Conservation (phyloP, 92 coral and sea anemone genomes). For the Plumapathes pennacea region DNA sequence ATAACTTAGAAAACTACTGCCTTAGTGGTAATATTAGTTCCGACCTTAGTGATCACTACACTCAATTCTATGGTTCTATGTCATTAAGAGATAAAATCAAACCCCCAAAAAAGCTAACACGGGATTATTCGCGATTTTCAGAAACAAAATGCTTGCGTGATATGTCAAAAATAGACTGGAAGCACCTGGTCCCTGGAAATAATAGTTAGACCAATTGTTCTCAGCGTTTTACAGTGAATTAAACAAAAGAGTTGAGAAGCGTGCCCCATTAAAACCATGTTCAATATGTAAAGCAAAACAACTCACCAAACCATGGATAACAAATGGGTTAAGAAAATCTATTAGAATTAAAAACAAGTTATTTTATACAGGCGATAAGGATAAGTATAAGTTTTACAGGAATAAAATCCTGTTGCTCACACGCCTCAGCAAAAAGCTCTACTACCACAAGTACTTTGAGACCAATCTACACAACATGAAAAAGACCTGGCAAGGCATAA, state of each 20-base stretch:
- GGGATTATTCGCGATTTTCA: slow-evolving; percentile 9
- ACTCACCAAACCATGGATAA: slow-evolving; percentile 36
- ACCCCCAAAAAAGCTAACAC: neutral
- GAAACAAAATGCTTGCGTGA: neutral
- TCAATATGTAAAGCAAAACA: slow-evolving; percentile 17
- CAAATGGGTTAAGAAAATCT: slow-evolving; percentile 22
- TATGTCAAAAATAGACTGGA: slow-evolving; percentile 8
- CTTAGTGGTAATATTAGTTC: slow-evolving; percentile 16
- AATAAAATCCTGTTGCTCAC: slow-evolving; percentile 1
- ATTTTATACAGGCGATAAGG: slow-evolving; percentile 16
- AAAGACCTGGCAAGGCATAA: slow-evolving; percentile 59
- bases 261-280: slow-evolving; percentile 18
- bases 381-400: slow-evolving; percentile 9
- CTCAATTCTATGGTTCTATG: slow-evolving; percentile 9
- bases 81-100: neutral
- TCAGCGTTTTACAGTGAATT: slow-evolving; percentile 16
- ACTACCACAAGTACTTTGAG: slow-evolving; percentile 25
- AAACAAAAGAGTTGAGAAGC: slow-evolving; percentile 17
- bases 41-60: slow-evolving; percentile 1
- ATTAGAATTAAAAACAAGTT: slow-evolving; percentile 26
- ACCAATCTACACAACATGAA: slow-evolving; percentile 31
- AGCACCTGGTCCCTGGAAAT: neutral
- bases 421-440: slow-evolving; percentile 20
- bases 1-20: slow-evolving; percentile 2
- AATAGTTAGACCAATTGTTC: slow-evolving; percentile 12